Percentiles rank a stretch among this genome's conserved stretches.
phyloP scores from a whole-genome alignment of 2,113 vertebrate genomes.

The Bungarus multicinctus region DNA sequence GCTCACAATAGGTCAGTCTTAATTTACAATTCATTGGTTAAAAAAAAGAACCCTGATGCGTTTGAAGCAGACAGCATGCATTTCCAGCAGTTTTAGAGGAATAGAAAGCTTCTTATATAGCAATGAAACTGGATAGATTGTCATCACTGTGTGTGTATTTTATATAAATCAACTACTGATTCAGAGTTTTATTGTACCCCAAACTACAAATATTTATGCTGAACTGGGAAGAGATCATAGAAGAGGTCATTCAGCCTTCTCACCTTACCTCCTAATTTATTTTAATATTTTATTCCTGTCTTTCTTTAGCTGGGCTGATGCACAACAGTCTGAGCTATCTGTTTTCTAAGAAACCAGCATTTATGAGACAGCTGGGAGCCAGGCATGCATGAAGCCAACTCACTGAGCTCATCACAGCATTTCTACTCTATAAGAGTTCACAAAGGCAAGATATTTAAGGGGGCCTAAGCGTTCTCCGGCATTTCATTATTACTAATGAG shows the following conservation, averaged over 20 bases:
- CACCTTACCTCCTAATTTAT: not conserved
- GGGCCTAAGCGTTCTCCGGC: slow-evolving; percentile 15
- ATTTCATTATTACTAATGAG: slow-evolving; percentile 36
- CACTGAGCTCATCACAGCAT: not conserved
- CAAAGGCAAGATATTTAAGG: not conserved
- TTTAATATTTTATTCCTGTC: not conserved
- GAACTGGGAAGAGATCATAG: not conserved
- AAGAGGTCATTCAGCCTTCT: not conserved
- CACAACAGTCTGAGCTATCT: not conserved
- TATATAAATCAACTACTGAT: not conserved
- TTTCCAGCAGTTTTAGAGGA: not conserved
- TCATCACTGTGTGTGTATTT: accelerated
- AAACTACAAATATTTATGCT: not conserved
- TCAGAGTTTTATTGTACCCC: not conserved
- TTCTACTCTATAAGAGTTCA: not conserved
- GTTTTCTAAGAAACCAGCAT: accelerated
- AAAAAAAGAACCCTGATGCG: not conserved
- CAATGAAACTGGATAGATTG: not conserved
- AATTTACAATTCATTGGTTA: not conserved
- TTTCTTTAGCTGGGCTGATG: not conserved
- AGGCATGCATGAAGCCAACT: not conserved
- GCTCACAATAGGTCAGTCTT: not conserved
- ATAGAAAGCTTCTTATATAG: slow-evolving; percentile 1
- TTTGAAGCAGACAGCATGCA: not conserved
- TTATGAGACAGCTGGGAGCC: not conserved